phyloP scores from a whole-genome alignment of 2,888 invertebrate genomes.

The Nomada ruficornis region DNA sequence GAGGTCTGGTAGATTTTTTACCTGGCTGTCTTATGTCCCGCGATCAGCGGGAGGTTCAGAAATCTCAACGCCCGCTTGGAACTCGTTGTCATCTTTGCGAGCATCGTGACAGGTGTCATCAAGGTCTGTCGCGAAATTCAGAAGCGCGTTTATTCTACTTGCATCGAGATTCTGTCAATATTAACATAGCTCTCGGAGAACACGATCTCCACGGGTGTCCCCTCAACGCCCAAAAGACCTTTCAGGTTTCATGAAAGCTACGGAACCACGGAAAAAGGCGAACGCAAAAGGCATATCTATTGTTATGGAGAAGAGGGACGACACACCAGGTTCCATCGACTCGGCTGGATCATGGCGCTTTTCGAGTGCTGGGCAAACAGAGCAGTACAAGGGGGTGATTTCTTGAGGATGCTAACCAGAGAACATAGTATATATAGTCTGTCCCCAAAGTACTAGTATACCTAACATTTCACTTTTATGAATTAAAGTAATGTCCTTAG shows the following conservation, averaged over 20 bases:
- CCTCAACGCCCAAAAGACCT: constrained; percentile 62
- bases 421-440: constrained; percentile 1
- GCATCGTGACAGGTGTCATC: constrained; percentile 46
- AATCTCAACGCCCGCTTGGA: neutral
- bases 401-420: constrained; percentile 46
- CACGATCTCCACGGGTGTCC: constrained; percentile 68
- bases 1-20: no score
- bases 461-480: no score
- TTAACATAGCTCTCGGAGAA: constrained; percentile 73
- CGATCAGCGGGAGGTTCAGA: neutral
- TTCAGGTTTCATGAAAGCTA: constrained; percentile 51
- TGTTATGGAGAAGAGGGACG: constrained; percentile 13
- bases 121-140: constrained; percentile 55
- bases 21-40: neutral
- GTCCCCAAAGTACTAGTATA: no score
- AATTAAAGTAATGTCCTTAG: no score
- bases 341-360: constrained; percentile 50
- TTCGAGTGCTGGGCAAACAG: constrained; percentile 75
- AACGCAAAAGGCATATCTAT: neutral
- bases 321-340: constrained; percentile 33
- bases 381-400: constrained; percentile 49
- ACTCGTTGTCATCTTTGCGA: neutral
- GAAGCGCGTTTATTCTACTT: constrained; percentile 71
- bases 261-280: constrained; percentile 31
- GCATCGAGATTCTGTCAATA: constrained; percentile 72